These are phyloP conservation scores for Diarsia mendica DNA, from an alignment of 2,888 invertebrate genomes.

Conservation along the genomic window DNA sequence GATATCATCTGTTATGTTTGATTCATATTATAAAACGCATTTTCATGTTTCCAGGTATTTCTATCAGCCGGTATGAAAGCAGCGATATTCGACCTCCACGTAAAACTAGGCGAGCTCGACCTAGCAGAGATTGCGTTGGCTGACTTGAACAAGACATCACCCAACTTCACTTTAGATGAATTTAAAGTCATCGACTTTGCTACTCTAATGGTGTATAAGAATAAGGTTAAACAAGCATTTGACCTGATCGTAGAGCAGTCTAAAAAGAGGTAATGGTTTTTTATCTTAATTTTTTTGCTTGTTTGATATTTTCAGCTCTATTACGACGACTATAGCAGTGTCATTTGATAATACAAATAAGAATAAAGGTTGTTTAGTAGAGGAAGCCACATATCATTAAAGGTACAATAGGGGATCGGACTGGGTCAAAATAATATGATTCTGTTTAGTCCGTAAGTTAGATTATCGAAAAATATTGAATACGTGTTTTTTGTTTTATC, in stretches of 20 bases:
- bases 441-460: too few relatives aligned
- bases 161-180: slow-evolving; percentile 91
- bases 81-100: slow-evolving; percentile 91
- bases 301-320: too few relatives aligned
- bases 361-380: too few relatives aligned
- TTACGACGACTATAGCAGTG: too few relatives aligned
- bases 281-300: too few relatives aligned
- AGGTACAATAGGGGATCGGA: too few relatives aligned
- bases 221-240: slow-evolving; percentile 83
- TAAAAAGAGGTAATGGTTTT: slow-evolving; percentile 77
- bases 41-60: slow-evolving; percentile 78
- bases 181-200: slow-evolving; percentile 92
- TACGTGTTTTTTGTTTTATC: too few relatives aligned
- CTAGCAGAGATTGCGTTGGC: slow-evolving; percentile 88
- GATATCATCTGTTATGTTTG: neutral
- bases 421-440: too few relatives aligned
- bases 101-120: slow-evolving; percentile 89
- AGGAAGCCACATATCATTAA: too few relatives aligned
- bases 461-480: too few relatives aligned
- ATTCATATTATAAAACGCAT: neutral
- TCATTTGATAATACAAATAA: too few relatives aligned
- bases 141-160: slow-evolving; percentile 87
- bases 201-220: slow-evolving; percentile 89
- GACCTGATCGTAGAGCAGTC: slow-evolving; percentile 88
- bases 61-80: slow-evolving; percentile 92